Percentiles rank a stretch among this genome's conserved stretches.
Evolutionary conservation across 2,888 invertebrate genomes (phyloP).

Genomic region (Nemurella pictetii): DNA sequence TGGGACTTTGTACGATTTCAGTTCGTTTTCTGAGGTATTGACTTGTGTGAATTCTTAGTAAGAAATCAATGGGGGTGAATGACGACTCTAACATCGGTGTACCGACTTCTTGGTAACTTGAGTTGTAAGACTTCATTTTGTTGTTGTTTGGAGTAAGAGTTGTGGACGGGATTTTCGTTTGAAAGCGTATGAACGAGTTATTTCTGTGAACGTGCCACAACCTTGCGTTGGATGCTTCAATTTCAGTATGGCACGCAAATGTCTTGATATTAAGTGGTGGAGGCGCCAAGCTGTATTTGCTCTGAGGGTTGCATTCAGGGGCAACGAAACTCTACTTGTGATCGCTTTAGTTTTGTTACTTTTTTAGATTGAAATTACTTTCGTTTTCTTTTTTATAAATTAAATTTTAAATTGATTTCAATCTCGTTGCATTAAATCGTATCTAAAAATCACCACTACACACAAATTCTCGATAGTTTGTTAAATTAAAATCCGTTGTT

Average conservation of each 20-base stretch:
- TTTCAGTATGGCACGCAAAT: too few relatives aligned
- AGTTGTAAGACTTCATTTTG: background rate
- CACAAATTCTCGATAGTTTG: too few relatives aligned
- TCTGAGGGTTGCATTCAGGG: background rate
- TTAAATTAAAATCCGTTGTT: background rate
- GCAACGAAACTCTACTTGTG: background rate
- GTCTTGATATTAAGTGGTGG: too few relatives aligned
- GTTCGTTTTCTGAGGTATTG: background rate
- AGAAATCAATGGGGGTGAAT: conserved; percentile 16
- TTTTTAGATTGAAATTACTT: too few relatives aligned
- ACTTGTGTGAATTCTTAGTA: background rate
- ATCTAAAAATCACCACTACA: too few relatives aligned
- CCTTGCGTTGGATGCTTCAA: background rate
- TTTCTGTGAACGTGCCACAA: background rate
- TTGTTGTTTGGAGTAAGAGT: background rate
- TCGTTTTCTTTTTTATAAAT: too few relatives aligned
- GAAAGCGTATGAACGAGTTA: background rate
- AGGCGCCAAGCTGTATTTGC: background rate
- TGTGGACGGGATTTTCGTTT: background rate
- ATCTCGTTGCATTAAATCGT: too few relatives aligned
- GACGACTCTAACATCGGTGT: background rate
- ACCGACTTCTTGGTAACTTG: background rate
- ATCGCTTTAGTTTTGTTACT: background rate
- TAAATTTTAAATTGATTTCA: too few relatives aligned
- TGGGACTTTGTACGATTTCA: conserved; percentile 19